Conservation (phyloP, 2,888 invertebrate genomes). For the Drosophila infuscata region DNA sequence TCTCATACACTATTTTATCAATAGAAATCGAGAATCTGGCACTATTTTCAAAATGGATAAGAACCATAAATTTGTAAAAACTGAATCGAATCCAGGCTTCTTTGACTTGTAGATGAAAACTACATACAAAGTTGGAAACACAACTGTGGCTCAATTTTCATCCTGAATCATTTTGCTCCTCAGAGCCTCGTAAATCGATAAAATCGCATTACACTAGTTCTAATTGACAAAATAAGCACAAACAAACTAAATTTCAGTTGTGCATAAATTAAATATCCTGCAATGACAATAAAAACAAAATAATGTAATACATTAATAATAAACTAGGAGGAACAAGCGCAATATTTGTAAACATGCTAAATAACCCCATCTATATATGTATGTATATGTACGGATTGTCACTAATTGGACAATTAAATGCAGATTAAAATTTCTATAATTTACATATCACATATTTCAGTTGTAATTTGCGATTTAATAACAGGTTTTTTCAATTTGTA, state of each 20-base stretch:
- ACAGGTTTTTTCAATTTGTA: conserved; percentile 19
- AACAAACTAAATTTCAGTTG: conserved; percentile 25
- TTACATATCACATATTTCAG: conserved; percentile 9
- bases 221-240: conserved; percentile 1
- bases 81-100: neutral
- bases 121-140: neutral
- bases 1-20: neutral
- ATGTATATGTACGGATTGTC: conserved; percentile 8
- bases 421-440: conserved; percentile 34
- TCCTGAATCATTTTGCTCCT: neutral
- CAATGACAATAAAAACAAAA: conserved; percentile 36
- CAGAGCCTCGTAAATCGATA: neutral
- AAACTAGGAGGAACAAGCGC: conserved; percentile 43
- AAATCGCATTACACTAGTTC: neutral
- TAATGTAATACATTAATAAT: conserved; percentile 54
- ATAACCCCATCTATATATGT: conserved; percentile 6
- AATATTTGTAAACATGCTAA: conserved; percentile 65
- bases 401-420: conserved; percentile 30
- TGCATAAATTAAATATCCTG: conserved; percentile 48
- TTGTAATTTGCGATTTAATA: conserved; percentile 19
- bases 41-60: neutral
- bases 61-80: neutral
- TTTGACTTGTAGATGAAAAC: neutral
- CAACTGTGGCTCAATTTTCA: neutral
- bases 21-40: neutral